A percentile compares a stretch with the other conserved stretches of the same genome.
Evolutionary conservation across 2,888 invertebrate genomes (phyloP).

Genomic region (Perizoma flavofasciatum): DNA sequence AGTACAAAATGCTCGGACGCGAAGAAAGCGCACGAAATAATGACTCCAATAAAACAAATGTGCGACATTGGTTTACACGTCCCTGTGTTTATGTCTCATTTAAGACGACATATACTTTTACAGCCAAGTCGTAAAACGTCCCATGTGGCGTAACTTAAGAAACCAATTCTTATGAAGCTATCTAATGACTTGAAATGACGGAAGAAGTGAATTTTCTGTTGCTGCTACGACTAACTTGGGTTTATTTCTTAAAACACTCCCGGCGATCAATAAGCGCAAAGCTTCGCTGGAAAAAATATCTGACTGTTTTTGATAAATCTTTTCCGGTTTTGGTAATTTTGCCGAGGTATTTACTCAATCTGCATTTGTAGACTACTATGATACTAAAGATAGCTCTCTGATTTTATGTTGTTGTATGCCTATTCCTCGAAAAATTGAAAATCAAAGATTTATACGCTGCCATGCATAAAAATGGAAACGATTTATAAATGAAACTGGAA

Average conservation of each 20-base stretch:
- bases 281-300: too few species aligned
- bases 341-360: too few species aligned
- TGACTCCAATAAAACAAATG: slow-evolving; percentile 81
- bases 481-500: too few species aligned
- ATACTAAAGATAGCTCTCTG: too few species aligned
- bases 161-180: slow-evolving; percentile 58
- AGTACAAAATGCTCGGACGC: slow-evolving; percentile 5
- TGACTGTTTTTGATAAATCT: too few species aligned
- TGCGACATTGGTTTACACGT: slow-evolving; percentile 82
- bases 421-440: too few species aligned
- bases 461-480: too few species aligned
- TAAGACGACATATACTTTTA: slow-evolving; percentile 81
- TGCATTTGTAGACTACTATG: too few species aligned
- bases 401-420: too few species aligned
- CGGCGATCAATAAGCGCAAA: too few species aligned
- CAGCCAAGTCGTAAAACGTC: slow-evolving; percentile 72
- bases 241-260: slow-evolving; percentile 1
- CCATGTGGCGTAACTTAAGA: slow-evolving; percentile 70
- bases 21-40: slow-evolving; percentile 72
- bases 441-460: too few species aligned
- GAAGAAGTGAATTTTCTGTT: slow-evolving; percentile 54
- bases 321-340: too few species aligned
- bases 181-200: slow-evolving; percentile 61
- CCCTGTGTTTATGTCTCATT: slow-evolving; percentile 82
- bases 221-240: slow-evolving; percentile 20